Conservation (phyloP, 2,888 invertebrate species). For the Timandra comae region DNA sequence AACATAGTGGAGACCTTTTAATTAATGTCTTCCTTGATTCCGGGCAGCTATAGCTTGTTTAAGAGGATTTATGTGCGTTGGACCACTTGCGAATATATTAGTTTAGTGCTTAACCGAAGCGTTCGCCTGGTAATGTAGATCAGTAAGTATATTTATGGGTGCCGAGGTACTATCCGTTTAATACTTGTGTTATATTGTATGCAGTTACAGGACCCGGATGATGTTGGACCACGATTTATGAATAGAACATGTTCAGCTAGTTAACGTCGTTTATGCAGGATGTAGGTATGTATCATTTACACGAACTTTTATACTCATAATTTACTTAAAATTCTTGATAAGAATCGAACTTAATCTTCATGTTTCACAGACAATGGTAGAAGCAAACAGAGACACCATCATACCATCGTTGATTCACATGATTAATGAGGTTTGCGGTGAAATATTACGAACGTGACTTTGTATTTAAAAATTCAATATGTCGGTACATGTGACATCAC, state of each 20-base stretch:
- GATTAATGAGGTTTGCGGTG: conserved; percentile 27
- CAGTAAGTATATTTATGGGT: conserved; percentile 19
- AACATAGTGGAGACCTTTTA: conserved; percentile 30
- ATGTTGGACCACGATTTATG: conserved; percentile 11
- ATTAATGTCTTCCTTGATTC: conserved; percentile 52
- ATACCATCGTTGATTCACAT: conserved; percentile 20
- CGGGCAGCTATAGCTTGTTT: conserved; percentile 29
- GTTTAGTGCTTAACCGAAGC: conserved; percentile 16
- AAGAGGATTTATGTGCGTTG: conserved; percentile 36
- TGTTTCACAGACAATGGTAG: too few species aligned
- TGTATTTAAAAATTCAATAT: conserved; percentile 33
- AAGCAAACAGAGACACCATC: conserved; percentile 17
- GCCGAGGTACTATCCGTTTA: conserved; percentile 14
- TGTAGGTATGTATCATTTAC: too few species aligned
- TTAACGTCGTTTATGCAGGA: too few species aligned
- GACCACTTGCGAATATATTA: conserved; percentile 25
- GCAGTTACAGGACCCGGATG: conserved; percentile 7
- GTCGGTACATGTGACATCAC: conserved; percentile 6
- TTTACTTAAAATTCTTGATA: too few species aligned
- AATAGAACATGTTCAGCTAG: conserved; percentile 3
- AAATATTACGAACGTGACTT: conserved; percentile 42
- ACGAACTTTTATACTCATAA: too few species aligned
- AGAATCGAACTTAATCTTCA: too few species aligned
- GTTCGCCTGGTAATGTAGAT: conserved; percentile 21
- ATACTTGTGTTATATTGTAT: conserved; percentile 17